phyloP scores from a whole-genome alignment of 2,113 vertebrate species.

The Vidua chalybeata region DNA sequence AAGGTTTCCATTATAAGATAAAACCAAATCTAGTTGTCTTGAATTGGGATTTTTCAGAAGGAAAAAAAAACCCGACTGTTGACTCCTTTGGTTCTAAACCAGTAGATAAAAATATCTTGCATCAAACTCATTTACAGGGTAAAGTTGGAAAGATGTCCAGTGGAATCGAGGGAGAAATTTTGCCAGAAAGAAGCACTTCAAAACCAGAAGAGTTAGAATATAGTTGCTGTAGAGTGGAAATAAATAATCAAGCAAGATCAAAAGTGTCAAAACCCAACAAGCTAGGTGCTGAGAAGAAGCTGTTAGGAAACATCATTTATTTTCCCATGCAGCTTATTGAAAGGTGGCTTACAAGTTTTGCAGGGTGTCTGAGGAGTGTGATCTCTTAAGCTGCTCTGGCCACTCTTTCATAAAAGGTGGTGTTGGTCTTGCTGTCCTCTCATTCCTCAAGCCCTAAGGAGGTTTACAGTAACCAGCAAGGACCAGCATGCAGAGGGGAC shows the following conservation, averaged over 20 bases:
- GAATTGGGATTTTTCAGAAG: not conserved
- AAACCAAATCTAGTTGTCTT: not conserved
- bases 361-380: not conserved
- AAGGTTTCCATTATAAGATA: not conserved
- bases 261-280: not conserved
- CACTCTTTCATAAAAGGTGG: not conserved
- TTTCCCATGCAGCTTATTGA: not conserved
- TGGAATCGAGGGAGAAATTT: not conserved
- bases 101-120: not conserved
- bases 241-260: not conserved
- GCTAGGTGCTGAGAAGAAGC: not conserved
- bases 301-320: not conserved
- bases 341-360: not conserved
- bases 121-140: not conserved
- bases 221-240: not conserved
- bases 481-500: not conserved
- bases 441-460: not conserved
- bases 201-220: not conserved
- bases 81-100: not conserved
- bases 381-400: not conserved
- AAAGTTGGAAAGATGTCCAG: not conserved
- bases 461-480: not conserved
- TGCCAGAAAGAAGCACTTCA: not conserved
- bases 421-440: not conserved
- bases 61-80: accelerated